phyloP scores from a whole-genome alignment of 2,113 vertebrate genomes.

The Gasterosteus nipponicus region DNA sequence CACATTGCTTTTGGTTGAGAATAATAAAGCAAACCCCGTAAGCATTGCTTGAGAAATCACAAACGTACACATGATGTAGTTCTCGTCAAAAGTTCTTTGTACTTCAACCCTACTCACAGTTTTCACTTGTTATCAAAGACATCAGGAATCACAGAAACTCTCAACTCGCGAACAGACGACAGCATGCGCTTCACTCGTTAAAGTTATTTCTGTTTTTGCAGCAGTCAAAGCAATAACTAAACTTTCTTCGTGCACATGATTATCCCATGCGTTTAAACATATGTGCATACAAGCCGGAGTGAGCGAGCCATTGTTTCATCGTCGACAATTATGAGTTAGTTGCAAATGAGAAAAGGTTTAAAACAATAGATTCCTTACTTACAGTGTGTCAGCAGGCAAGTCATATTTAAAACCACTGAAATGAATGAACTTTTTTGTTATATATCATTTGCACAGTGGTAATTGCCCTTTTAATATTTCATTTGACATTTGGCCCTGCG shows the following conservation, averaged over 20 bases:
- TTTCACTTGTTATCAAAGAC: not conserved
- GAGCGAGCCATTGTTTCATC: not conserved
- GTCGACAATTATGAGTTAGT: not conserved
- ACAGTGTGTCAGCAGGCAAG: not conserved
- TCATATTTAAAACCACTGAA: not conserved
- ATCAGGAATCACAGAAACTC: not conserved
- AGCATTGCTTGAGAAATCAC: not conserved
- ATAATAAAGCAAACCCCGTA: not conserved
- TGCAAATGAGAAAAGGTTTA: not conserved
- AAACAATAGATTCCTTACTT: not conserved
- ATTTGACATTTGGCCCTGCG: not conserved
- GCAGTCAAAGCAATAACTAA: not conserved
- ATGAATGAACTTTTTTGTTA: conserved; percentile 9
- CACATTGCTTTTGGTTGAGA: not conserved
- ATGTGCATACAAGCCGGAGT: not conserved
- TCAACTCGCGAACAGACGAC: not conserved
- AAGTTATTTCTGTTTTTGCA: not conserved
- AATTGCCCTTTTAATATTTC: not conserved
- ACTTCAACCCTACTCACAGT: not conserved
- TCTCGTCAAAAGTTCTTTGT: not conserved
- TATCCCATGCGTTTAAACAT: not conserved
- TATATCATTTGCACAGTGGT: not conserved
- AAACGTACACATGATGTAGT: not conserved
- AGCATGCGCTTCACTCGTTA: not conserved
- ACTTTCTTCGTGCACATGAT: not conserved